Evolutionary conservation across 1,140 invertebrate species (phyloP).

Genomic region (Nebria ingens): DNA sequence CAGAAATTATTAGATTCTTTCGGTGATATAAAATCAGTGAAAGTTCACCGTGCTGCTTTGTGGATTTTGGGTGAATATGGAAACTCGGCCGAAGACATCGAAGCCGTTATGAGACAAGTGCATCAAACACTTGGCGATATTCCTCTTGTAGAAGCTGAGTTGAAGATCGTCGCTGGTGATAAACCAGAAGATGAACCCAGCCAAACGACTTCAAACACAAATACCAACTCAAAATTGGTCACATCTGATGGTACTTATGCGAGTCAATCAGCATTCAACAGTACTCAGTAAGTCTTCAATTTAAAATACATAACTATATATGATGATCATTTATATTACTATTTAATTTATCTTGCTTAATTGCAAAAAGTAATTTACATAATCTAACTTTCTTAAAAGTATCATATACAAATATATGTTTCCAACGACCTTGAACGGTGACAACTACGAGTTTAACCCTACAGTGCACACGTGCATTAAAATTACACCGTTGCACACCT

Average conservation of each 20-base stretch:
- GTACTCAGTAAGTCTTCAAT: slow-evolving; percentile 50
- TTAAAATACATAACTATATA: neutral
- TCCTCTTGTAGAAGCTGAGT: slow-evolving; percentile 83
- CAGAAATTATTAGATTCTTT: slow-evolving; percentile 71
- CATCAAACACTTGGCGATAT: slow-evolving; percentile 73
- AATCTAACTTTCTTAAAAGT: no score
- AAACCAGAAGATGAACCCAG: slow-evolving; percentile 38
- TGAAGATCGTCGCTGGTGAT: slow-evolving; percentile 59
- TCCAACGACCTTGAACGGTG: no score
- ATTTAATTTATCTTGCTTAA: no score
- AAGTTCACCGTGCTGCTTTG: slow-evolving; percentile 87
- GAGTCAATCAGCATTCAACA: slow-evolving; percentile 91
- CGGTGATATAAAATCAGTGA: slow-evolving; percentile 68
- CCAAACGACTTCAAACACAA: slow-evolving; percentile 19
- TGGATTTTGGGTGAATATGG: slow-evolving; percentile 98
- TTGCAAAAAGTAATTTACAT: no score
- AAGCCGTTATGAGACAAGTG: slow-evolving; percentile 66
- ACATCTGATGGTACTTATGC: slow-evolving; percentile 98
- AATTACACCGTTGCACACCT: no score
- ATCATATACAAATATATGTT: no score
- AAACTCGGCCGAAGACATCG: slow-evolving; percentile 63
- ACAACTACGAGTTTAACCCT: no score
- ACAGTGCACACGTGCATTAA: no score
- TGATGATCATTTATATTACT: neutral
- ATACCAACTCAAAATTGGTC: slow-evolving; percentile 55